A percentile compares a stretch with the other conserved stretches of the same genome.
Evolutionary conservation across 2,113 vertebrate species (phyloP).

Genomic region (Barnardius zonarius): DNA sequence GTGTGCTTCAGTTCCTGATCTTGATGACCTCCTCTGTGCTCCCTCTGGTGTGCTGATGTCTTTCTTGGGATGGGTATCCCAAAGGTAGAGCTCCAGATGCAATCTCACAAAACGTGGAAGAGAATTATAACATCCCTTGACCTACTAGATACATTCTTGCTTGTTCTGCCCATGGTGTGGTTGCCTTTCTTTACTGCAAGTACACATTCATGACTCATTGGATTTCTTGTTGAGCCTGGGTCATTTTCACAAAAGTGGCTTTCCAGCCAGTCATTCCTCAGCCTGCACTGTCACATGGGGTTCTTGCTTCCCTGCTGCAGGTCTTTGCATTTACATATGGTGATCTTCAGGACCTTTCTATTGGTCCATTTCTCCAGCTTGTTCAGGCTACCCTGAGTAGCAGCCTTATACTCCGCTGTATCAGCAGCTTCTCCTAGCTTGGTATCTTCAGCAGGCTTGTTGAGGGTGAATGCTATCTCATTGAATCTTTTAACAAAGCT

Average conservation of each 20-base stretch:
- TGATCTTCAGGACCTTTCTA: background rate
- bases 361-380: background rate
- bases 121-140: background rate
- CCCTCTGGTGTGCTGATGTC: too few relatives aligned
- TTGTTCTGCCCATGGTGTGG: background rate
- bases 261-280: background rate
- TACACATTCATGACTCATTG: background rate
- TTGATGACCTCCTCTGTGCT: background rate
- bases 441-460: background rate
- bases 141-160: background rate
- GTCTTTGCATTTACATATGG: background rate
- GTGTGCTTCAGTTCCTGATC: background rate
- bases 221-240: background rate
- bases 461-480: background rate
- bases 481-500: background rate
- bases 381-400: background rate
- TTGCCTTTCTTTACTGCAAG: background rate
- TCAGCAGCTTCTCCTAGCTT: background rate
- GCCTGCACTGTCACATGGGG: fast-evolving
- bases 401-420: background rate
- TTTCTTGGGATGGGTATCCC: background rate
- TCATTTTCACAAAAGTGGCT: background rate
- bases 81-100: background rate
- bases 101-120: background rate
- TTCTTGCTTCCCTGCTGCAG: background rate